phyloP scores from a whole-genome alignment of 1,140 invertebrate species.

The Drosophila repleta region DNA sequence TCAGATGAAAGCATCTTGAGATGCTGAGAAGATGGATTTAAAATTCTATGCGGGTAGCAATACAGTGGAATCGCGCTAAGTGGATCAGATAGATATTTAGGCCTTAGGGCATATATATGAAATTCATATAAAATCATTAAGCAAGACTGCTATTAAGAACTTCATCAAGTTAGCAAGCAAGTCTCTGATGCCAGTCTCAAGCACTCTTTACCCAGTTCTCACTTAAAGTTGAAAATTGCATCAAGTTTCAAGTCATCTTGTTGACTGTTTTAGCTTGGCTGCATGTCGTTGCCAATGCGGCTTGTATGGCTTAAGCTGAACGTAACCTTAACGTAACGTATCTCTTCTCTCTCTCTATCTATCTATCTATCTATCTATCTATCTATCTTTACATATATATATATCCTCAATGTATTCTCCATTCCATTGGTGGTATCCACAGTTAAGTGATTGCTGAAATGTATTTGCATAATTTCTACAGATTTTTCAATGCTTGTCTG shows the following conservation, averaged over 20 bases:
- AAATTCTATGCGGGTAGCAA: no score
- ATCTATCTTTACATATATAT: no score
- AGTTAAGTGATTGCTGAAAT: conserved; percentile 80
- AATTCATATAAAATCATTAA: no score
- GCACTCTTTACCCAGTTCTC: not conserved
- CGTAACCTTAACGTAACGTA: not conserved
- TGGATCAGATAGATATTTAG: no score
- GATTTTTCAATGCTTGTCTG: conserved; percentile 77
- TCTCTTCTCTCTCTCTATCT: no score
- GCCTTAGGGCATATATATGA: no score
- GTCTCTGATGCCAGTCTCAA: not conserved
- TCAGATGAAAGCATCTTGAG: not conserved
- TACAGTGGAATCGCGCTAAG: no score
- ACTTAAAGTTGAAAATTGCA: not conserved
- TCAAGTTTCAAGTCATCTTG: conserved; percentile 22
- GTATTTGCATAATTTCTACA: conserved; percentile 81
- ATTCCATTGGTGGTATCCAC: conserved; percentile 38
- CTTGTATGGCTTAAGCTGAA: not conserved
- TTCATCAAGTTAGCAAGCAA: no score
- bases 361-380: no score
- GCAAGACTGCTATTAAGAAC: no score
- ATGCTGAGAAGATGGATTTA: not conserved
- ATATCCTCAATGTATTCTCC: conserved; percentile 13
- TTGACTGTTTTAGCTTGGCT: conserved; percentile 5
- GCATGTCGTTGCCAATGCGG: not conserved